Evolutionary conservation across 2,113 vertebrate genomes (phyloP).

Genomic region (Asarcornis scutulata): DNA sequence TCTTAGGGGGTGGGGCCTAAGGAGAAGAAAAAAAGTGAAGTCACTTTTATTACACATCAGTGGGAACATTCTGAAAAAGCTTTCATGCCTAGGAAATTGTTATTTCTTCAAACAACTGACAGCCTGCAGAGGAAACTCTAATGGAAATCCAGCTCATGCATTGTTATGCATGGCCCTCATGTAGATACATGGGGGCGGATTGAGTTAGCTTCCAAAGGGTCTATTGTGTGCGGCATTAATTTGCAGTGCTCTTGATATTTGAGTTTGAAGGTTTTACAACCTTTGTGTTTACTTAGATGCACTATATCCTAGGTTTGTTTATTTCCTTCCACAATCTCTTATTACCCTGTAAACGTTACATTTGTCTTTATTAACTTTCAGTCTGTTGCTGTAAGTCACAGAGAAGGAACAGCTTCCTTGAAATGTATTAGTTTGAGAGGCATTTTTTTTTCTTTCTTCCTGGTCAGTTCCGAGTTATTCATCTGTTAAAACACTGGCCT

Average conservation of each 20-base stretch:
- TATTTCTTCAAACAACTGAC: slow-evolving; percentile 93
- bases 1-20: slow-evolving; percentile 41
- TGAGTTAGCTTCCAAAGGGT: slow-evolving; percentile 92
- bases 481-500: background rate
- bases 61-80: slow-evolving; percentile 84
- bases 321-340: slow-evolving; percentile 87
- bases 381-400: slow-evolving; percentile 59
- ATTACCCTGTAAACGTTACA: slow-evolving; percentile 77
- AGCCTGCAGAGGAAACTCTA: slow-evolving; percentile 91
- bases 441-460: background rate
- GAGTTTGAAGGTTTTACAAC: slow-evolving; percentile 92
- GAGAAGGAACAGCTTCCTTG: slow-evolving; percentile 52
- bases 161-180: slow-evolving; percentile 91
- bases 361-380: slow-evolving; percentile 81
- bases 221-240: slow-evolving; percentile 89
- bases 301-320: slow-evolving; percentile 87
- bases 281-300: slow-evolving; percentile 91
- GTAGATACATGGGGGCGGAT: slow-evolving; percentile 93
- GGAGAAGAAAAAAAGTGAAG: slow-evolving; percentile 74
- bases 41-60: slow-evolving; percentile 87
- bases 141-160: slow-evolving; percentile 90
- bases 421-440: slow-evolving; percentile 40
- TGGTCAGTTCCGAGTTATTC: slow-evolving; percentile 22
- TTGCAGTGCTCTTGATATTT: slow-evolving; percentile 87
- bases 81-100: slow-evolving; percentile 95